Base-by-base conservation (phyloP, 2,113 vertebrate species). In the Anseranas semipalmata region DNA sequence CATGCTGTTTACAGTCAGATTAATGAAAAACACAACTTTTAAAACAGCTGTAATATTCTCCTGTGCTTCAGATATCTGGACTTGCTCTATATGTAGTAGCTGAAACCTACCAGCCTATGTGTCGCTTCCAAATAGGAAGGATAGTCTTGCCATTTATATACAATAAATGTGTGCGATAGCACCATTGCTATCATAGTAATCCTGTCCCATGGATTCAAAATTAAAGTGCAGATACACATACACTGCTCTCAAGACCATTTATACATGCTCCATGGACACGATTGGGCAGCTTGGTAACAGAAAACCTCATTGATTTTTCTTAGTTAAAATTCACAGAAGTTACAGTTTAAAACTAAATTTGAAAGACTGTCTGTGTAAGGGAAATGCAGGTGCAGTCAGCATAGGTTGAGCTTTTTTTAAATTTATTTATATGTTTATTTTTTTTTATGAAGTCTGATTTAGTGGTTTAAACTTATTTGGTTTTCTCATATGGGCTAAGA, bases 321-420 rank as follows among this genome's bases (percentile, higher is more conserved):
- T 9, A 37, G 46, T 56, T 91, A 78, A 93, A 94, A 75, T 93
- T 78, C 80, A 94, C 53, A 52, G 27, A 46, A 59, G 24, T 78
- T 89, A 76, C 1, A 79, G 35, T 56, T 95, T 65, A 75, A 83
- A 87, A 32, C 28, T n/a, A 21, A 53, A 19, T 60, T 56, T 20
- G 10, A 17, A 59, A 59, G 37, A 9, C 19, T 60, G 45, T 21
- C 24, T 59, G 7, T 46, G 5, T 6, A 12, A 65, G 37, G 22
- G 39, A 88, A 6, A 27, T 74, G 39, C 22, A 21, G 27, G 32
- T 18, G 27, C 68, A 50, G 20, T 24, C 63, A 14, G 0, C 21
- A 28, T 2, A 6, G 70, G 56, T 46, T 75, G 73, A 77, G 60
- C 5, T 32, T 66, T 77, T 52, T 25, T 14, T 25, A 52, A 52